phyloP scores from a whole-genome alignment of 2,797 vertebrate genomes.

The Peromyscus attwateri region DNA sequence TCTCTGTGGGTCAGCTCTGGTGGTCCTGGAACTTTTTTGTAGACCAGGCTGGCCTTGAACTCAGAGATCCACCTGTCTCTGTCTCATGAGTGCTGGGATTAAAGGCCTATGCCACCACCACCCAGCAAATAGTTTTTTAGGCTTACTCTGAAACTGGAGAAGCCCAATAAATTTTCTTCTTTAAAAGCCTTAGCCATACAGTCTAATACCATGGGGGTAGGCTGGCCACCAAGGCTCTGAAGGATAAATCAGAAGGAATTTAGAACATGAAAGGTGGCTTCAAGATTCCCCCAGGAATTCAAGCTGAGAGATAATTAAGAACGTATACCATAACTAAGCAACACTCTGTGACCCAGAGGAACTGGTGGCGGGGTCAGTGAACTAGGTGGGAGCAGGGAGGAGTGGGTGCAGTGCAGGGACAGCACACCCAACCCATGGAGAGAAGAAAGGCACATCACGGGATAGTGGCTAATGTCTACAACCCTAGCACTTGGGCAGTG shows the following conservation, averaged over 20 bases:
- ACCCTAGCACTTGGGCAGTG: neutral
- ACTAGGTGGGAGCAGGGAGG: neutral
- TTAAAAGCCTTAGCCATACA: neutral
- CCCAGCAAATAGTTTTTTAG: neutral
- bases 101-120: neutral
- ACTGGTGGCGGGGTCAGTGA: neutral
- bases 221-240: neutral
- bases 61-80: neutral
- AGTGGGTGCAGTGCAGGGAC: neutral
- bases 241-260: neutral
- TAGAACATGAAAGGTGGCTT: neutral
- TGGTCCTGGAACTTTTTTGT: neutral
- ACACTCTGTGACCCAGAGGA: neutral
- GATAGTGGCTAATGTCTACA: neutral
- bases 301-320: neutral
- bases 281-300: neutral
- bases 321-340: neutral
- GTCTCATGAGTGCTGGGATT: neutral
- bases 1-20: neutral
- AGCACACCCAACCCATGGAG: neutral
- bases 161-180: neutral
- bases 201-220: neutral
- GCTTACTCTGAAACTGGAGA: conserved; percentile 31
- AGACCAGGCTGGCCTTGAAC: neutral
- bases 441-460: neutral